These are phyloP conservation scores for Chironomus tentans DNA, from an alignment of 2,888 invertebrate genomes.

Conservation along the genomic window DNA sequence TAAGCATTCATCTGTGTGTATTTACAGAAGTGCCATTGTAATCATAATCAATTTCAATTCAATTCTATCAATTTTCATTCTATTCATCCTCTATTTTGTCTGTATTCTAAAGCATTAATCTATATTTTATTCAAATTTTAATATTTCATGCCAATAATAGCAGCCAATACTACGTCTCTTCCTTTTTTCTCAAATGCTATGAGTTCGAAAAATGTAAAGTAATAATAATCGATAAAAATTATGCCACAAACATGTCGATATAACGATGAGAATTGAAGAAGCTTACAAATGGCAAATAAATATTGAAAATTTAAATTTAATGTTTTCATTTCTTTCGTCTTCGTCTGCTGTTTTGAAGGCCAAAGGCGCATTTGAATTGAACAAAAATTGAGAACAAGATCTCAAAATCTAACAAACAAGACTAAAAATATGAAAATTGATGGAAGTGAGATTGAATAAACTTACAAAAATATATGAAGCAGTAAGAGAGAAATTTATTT, in stretches of 20 bases:
- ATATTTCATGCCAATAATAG: too few relatives aligned
- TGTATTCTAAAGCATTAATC: neutral
- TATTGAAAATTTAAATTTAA: neutral
- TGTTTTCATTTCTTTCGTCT: neutral
- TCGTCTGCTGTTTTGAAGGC: neutral
- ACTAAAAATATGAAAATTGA: too few relatives aligned
- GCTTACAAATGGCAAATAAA: neutral
- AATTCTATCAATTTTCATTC: neutral
- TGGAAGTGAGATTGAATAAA: too few relatives aligned
- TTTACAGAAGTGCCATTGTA: neutral
- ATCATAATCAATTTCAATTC: neutral
- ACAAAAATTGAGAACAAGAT: neutral
- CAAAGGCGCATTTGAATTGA: neutral
- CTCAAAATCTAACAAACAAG: too few relatives aligned
- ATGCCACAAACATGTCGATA: neutral
- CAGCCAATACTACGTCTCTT: too few relatives aligned
- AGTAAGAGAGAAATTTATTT: neutral
- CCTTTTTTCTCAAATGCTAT: neutral
- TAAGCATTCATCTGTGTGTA: neutral
- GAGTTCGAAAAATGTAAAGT: neutral
- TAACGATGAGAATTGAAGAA: neutral
- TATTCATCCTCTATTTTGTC: too few relatives aligned
- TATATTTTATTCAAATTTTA: neutral
- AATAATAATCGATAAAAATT: neutral
- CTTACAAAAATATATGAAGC: too few relatives aligned